Evolutionary conservation across 2,888 invertebrate species (phyloP), one percentile per base, ranked within the genome.

Genomic region (Bugulina stolonifera): DNA sequence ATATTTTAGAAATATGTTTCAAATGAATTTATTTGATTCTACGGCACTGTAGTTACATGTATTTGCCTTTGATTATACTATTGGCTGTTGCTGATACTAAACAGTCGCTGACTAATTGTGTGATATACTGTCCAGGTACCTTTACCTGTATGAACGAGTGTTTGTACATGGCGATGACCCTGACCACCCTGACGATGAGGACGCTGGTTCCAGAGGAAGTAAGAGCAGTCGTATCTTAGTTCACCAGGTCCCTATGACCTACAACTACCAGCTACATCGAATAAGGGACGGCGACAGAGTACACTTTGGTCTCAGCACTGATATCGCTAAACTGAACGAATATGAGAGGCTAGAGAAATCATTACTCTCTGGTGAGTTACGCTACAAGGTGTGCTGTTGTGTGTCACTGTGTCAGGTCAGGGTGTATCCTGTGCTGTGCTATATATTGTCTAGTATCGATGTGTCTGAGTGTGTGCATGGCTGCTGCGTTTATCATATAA

Each of bases 81-180:
- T n/a, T n/a, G n/a, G n/a, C n/a, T n/a, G n/a, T n/a, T n/a, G n/a
- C n/a, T n/a, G n/a, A n/a, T n/a, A n/a, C n/a, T n/a, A n/a, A n/a
- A n/a, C n/a, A n/a, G n/a, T n/a, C n/a, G n/a, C n/a, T n/a, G n/a
- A n/a, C n/a, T n/a, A n/a, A n/a, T n/a, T n/a, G n/a, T n/a, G n/a
- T n/a, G n/a, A 43, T 43, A 43, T 18, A 43, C n/a, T 64, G 74
- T 75, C 14, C 76, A 86, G 86, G 76, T 85, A 89, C 85, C 86
- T 93, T 84, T 91, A 90, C 81, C 90, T 93, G 81, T 97, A 93
- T 87, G 96, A 97, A 85, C 90, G 93, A 81, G 90, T 93, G 18
- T 91, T 91, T 83, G 94, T 91, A 79, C 89, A 93, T 34, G 94
- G 94, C 1, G 91, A 95, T 81, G 95, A 95, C 82, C 91, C 90